Evolutionary conservation across 2,797 vertebrate genomes (phyloP).

Genomic region (Hyperoplus lanceolatus): DNA sequence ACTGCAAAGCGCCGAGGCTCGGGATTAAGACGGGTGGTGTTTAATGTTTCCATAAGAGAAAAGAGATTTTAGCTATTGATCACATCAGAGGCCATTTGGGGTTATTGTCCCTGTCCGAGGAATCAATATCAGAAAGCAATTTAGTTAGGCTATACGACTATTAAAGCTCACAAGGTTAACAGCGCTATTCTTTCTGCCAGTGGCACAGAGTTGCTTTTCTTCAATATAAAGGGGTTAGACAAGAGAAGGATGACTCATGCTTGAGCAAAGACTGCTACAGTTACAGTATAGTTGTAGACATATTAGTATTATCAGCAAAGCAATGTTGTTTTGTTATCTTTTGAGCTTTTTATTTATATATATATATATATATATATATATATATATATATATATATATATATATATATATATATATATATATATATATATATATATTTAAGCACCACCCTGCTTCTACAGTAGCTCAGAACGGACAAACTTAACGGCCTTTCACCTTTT

Average conservation of each 20-base stretch:
- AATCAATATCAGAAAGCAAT: not conserved
- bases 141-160: not conserved
- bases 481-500: no score
- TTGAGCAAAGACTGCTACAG: not conserved
- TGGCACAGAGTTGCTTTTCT: not conserved
- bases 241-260: not conserved
- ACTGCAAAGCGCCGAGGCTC: not conserved
- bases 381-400: no score
- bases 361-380: no score
- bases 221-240: not conserved
- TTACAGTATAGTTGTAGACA: not conserved
- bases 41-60: not conserved
- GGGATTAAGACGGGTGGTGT: slow-evolving; percentile 10
- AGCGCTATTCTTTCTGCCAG: slow-evolving; percentile 1
- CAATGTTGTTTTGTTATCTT: no score
- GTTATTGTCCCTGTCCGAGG: slow-evolving; percentile 16
- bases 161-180: slow-evolving; percentile 4
- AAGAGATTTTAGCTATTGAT: not conserved
- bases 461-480: no score
- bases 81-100: not conserved
- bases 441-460: no score
- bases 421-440: no score
- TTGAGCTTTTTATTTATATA: no score
- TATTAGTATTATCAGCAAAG: not conserved
- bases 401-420: no score